Evolutionary conservation across 2,797 vertebrate species (phyloP).

Genomic region (Pelodytes ibericus): DNA sequence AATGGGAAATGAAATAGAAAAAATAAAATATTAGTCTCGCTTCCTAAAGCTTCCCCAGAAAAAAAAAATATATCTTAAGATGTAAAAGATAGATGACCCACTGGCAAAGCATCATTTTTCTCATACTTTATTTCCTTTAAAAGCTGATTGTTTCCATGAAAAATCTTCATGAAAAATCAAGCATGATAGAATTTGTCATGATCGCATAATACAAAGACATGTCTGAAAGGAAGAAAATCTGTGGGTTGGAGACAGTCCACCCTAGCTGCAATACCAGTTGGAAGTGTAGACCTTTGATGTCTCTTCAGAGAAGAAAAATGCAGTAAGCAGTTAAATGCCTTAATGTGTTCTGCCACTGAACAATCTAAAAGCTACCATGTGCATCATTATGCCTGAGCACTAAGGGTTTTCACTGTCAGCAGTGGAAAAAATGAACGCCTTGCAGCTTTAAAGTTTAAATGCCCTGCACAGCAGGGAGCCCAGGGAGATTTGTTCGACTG

Average conservation of each 20-base stretch:
- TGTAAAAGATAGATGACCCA: not conserved
- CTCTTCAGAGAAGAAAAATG: slow-evolving; percentile 57
- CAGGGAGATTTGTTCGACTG: slow-evolving; percentile 72
- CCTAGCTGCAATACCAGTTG: slow-evolving; percentile 51
- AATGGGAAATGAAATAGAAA: too few species aligned
- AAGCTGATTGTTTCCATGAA: not conserved
- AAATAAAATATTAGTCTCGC: too few species aligned
- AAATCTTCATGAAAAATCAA: slow-evolving; percentile 13
- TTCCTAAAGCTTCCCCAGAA: too few species aligned
- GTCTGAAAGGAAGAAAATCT: slow-evolving; percentile 28
- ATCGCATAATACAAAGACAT: slow-evolving; percentile 24
- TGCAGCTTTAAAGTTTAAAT: slow-evolving; percentile 72
- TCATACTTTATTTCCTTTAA: not conserved
- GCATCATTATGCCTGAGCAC: slow-evolving; percentile 55
- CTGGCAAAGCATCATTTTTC: not conserved
- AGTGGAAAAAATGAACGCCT: slow-evolving; percentile 69
- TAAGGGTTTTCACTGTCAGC: slow-evolving; percentile 62
- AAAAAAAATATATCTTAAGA: not conserved
- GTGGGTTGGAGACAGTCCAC: slow-evolving; percentile 52
- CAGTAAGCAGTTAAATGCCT: slow-evolving; percentile 62
- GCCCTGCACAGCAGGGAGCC: slow-evolving; percentile 68
- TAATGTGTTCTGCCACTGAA: slow-evolving; percentile 60
- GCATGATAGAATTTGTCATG: slow-evolving; percentile 28
- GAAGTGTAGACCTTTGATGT: slow-evolving; percentile 62
- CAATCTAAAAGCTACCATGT: slow-evolving; percentile 56